Percentiles rank a stretch among this genome's conserved stretches.
Conservation (phyloP, 35 echinoderm and acorn worm genomes). For the Apostichopus parvimensis region DNA sequence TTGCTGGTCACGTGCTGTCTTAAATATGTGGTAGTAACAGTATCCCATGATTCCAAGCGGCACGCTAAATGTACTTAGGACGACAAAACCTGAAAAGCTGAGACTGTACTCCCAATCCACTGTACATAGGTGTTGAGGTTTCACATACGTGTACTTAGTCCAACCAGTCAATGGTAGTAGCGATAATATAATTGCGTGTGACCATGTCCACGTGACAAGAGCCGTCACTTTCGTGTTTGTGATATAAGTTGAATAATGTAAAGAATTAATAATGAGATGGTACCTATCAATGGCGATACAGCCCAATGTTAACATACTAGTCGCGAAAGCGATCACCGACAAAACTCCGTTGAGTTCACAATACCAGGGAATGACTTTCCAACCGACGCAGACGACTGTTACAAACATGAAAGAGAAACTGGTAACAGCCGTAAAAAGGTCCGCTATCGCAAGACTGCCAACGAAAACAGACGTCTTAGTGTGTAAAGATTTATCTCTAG, state of each 20-base stretch:
- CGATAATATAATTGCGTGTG: slow-evolving; percentile 57
- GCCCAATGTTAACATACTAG: slow-evolving; percentile 69
- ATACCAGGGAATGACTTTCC: slow-evolving; percentile 46
- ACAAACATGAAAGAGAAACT: slow-evolving; percentile 64
- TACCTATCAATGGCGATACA: slow-evolving; percentile 79
- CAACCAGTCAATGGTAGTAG: slow-evolving; percentile 65
- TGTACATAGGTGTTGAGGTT: slow-evolving; percentile 62
- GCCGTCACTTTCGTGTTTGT: slow-evolving; percentile 30
- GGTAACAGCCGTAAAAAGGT: slow-evolving; percentile 57
- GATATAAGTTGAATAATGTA: slow-evolving; percentile 63
- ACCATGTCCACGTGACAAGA: slow-evolving; percentile 68
- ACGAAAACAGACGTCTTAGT: slow-evolving; percentile 76
- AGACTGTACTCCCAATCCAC: slow-evolving; percentile 59
- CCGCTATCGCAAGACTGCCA: slow-evolving; percentile 71
- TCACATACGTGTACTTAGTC: slow-evolving; percentile 63
- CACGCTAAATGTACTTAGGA: slow-evolving; percentile 25
- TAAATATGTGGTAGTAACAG: slow-evolving; percentile 68
- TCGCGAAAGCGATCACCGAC: slow-evolving; percentile 35
- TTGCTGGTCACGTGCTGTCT: slow-evolving; percentile 58
- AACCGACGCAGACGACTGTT: slow-evolving; percentile 51
- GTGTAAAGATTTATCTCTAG: slow-evolving; percentile 42
- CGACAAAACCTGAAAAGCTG: slow-evolving; percentile 41
- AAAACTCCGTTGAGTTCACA: slow-evolving; percentile 59
- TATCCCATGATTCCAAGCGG: slow-evolving; percentile 68
- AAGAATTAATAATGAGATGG: slow-evolving; percentile 64